These are phyloP conservation scores for Himalopsyche kuldschensis DNA, from an alignment of 2,888 invertebrate genomes.

Conservation along the genomic window DNA sequence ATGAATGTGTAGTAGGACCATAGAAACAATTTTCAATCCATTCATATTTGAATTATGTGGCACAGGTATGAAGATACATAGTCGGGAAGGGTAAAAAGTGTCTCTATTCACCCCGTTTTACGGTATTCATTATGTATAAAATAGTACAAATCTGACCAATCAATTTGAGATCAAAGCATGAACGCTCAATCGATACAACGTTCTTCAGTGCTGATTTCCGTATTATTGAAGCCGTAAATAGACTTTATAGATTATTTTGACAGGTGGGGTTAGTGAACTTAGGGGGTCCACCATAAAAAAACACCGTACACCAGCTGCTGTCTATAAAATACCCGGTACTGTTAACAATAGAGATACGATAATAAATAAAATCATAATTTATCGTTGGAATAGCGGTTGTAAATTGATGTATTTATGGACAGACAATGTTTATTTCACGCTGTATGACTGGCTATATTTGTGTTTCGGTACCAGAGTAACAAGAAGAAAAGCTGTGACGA, in stretches of 20 bases:
- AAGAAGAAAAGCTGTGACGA: too few species aligned
- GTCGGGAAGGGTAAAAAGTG: too few species aligned
- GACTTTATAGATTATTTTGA: not conserved
- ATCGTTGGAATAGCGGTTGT: not conserved
- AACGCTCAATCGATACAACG: not conserved
- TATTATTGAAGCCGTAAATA: not conserved
- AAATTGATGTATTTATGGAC: not conserved
- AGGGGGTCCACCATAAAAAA: not conserved
- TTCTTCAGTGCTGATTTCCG: not conserved
- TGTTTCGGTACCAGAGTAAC: too few species aligned
- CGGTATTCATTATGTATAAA: not conserved
- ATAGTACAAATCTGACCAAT: not conserved
- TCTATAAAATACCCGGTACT: not conserved
- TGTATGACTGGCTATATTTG: too few species aligned
- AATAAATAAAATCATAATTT: not conserved
- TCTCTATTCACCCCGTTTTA: too few species aligned
- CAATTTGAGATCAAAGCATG: not conserved
- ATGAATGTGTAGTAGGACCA: too few species aligned
- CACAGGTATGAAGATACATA: too few species aligned
- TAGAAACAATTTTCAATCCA: too few species aligned
- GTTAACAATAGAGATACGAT: not conserved
- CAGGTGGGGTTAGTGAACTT: not conserved
- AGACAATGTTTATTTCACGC: not conserved
- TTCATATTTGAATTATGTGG: too few species aligned
- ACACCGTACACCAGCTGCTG: not conserved